phyloP scores from a whole-genome alignment of 1,140 invertebrate genomes.

The Brachionus rotundiformis region DNA sequence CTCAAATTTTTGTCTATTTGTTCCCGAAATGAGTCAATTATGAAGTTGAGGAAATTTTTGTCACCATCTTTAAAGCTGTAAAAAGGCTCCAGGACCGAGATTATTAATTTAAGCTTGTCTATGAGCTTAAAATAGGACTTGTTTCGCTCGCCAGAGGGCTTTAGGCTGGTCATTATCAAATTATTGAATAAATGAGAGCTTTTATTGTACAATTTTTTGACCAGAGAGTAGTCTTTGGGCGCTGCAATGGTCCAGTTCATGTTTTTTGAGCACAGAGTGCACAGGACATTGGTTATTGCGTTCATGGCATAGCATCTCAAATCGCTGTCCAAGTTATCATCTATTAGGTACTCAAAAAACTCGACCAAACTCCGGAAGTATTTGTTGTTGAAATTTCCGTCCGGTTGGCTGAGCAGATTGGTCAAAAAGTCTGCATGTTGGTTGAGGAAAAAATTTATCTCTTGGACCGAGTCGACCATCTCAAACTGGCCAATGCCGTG shows the following conservation, averaged over 20 bases:
- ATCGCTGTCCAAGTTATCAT: not conserved
- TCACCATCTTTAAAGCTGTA: conserved; percentile 1
- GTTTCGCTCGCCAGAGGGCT: conserved; percentile 12
- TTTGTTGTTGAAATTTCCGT: conserved; percentile 48
- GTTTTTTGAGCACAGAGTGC: not conserved
- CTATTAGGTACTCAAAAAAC: conserved; percentile 30
- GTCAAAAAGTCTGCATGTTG: not conserved
- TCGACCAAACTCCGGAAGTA: not conserved
- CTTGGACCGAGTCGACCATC: not conserved
- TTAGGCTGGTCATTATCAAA: conserved; percentile 41
- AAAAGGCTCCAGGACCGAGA: conserved; percentile 14
- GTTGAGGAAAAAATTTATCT: conserved; percentile 1
- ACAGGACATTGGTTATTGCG: not conserved
- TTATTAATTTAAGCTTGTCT: conserved; percentile 20
- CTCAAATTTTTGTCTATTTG: conserved; percentile 44
- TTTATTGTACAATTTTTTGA: conserved; percentile 2
- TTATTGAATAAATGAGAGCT: conserved; percentile 17
- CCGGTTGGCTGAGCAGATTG: conserved; percentile 13
- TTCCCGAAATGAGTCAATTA: conserved; percentile 30
- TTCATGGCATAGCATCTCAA: conserved; percentile 23
- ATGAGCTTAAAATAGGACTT: conserved; percentile 42
- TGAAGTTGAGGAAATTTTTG: conserved; percentile 1
- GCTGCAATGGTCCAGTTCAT: not conserved
- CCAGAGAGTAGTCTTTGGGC: not conserved
- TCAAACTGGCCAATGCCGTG: not conserved